Base-by-base conservation (phyloP, 2,113 vertebrate species). In the Noturus placidus region DNA sequence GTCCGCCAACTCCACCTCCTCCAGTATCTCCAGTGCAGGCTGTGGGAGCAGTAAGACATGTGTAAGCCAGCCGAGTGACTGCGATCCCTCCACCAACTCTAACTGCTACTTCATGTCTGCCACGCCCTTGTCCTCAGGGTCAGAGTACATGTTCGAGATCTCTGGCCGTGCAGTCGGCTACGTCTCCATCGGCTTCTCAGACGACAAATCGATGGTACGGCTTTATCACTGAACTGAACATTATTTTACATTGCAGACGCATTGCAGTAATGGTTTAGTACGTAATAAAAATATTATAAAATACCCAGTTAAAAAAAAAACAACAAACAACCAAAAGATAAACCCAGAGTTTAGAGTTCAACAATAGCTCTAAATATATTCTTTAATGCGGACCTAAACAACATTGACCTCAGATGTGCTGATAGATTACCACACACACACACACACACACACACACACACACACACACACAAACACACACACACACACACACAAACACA, bases 171-270 rank as follows among this genome's bases (percentile, higher is more conserved):
- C 93, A 3, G 2, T 69, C 2, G 96, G 96, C 67, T 96, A 96
- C 88, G 56, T 96, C 7, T 27, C 96, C 2, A 93, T 95, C 85
- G 96, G 95, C 35, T 96, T 96, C 84, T 96, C 96, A 19, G 92
- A 95, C 87, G 96, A 96, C 89, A 84, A 52, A 42, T 27, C 3
- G 0, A 96, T 96, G 96, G 96, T 96, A 92, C 91, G 33, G 19
- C 54, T 70, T 70, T 33, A 70, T 35, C n/a, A 1, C n/a, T 33
- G 4, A 69, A 30, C 14, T 61, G 20, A 61, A 61, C 8, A 61
- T 27, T 61, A 10, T 13, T 61, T 2, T 61, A 61, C 59, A 61
- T 61, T 27, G 25, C 7, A 10, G 2, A 25, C 8, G 27, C 27
- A 27, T 27, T 10, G 6, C 25, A 3, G 3, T 27, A 63, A n/a